phyloP scores from a whole-genome alignment of 2,797 vertebrate genomes.

The Sebastes umbrosus region DNA sequence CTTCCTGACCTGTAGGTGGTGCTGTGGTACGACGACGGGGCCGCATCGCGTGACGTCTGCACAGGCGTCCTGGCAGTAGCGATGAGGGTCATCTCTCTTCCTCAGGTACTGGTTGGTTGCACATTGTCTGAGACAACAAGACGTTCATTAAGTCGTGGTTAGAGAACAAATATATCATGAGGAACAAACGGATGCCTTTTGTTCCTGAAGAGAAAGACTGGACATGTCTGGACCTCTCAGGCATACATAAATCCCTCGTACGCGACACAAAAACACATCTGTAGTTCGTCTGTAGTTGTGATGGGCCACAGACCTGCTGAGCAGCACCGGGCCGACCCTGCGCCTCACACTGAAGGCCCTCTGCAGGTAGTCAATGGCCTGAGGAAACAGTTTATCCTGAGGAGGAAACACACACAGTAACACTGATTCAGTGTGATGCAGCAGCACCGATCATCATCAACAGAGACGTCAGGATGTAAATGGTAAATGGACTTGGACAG shows the following conservation, averaged over 20 bases:
- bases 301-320: slow-evolving; percentile 86
- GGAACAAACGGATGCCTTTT: too few relatives aligned
- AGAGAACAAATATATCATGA: background rate
- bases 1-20: slow-evolving; percentile 91
- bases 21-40: slow-evolving; percentile 90
- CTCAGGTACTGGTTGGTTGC: slow-evolving; percentile 92
- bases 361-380: slow-evolving; percentile 95
- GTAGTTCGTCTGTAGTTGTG: background rate
- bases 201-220: too few relatives aligned
- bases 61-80: slow-evolving; percentile 92
- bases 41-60: slow-evolving; percentile 90
- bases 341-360: slow-evolving; percentile 90
- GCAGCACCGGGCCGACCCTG: slow-evolving; percentile 86
- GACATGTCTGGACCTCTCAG: background rate
- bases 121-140: slow-evolving; percentile 87
- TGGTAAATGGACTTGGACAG: too few relatives aligned
- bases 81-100: slow-evolving; percentile 92
- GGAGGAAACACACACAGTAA: background rate
- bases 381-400: slow-evolving; percentile 94
- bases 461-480: background rate
- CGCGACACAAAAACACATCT: too few relatives aligned
- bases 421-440: background rate
- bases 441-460: too few relatives aligned
- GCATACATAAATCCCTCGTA: too few relatives aligned
- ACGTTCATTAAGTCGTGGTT: background rate